Conservation (phyloP, 2,797 vertebrate genomes). For the Sebastes minor region DNA sequence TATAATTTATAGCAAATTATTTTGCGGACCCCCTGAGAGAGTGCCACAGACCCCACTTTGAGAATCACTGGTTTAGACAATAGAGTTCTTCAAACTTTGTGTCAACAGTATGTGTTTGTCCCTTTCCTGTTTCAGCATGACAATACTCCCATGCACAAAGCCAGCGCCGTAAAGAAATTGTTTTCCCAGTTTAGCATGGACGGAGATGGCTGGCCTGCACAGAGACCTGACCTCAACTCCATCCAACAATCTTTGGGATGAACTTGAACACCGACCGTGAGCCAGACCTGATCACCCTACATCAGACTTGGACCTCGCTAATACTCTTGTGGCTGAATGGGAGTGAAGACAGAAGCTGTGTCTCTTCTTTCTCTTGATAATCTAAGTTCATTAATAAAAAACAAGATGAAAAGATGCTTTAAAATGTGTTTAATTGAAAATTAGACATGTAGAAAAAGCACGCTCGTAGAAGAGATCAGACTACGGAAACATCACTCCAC, state of each 20-base stretch:
- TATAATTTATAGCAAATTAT: too few relatives aligned
- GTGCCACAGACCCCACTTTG: too few relatives aligned
- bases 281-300: neutral
- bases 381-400: neutral
- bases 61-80: neutral
- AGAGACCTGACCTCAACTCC: neutral
- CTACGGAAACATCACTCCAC: slow-evolving; percentile 13
- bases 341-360: neutral
- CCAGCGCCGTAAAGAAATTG: neutral
- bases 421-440: slow-evolving; percentile 48
- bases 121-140: neutral
- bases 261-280: neutral
- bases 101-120: neutral
- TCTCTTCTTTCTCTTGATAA: neutral
- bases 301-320: neutral
- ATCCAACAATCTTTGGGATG: neutral
- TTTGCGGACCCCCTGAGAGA: too few relatives aligned
- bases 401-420: neutral
- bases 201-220: neutral
- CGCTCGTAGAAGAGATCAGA: neutral
- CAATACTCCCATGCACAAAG: neutral
- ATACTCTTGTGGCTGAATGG: neutral
- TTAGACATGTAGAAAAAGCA: slow-evolving; percentile 31
- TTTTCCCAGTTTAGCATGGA: neutral
- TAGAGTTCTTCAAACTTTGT: neutral